These are phyloP conservation scores for Oryzias woworae DNA, from an alignment of 2,113 vertebrate species.

Conservation along the genomic window DNA sequence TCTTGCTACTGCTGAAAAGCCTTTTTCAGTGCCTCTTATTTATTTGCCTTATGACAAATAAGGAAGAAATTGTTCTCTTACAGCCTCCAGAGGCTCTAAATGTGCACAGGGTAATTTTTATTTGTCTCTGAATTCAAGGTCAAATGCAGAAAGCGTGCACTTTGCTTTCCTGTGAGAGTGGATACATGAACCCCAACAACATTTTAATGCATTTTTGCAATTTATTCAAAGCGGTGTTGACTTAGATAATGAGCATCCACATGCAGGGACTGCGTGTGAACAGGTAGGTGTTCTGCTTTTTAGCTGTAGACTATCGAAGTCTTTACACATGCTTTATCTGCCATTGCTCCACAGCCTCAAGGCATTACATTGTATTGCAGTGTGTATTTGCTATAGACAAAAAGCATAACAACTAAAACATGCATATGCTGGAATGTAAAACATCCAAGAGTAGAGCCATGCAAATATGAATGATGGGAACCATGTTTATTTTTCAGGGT, in stretches of 20 bases:
- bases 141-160: constrained; percentile 23
- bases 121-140: constrained; percentile 39
- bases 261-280: constrained; percentile 13
- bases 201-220: constrained; percentile 22
- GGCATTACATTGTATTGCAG: constrained; percentile 39
- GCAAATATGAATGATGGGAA: constrained; percentile 36
- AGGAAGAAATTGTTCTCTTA: constrained; percentile 17
- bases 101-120: constrained; percentile 8
- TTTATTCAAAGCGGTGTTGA: constrained; percentile 24
- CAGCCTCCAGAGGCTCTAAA: constrained; percentile 17
- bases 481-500: constrained; percentile 27
- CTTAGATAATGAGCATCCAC: constrained; percentile 10
- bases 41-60: constrained; percentile 11
- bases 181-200: constrained; percentile 18
- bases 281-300: constrained; percentile 18
- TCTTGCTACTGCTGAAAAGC: constrained; percentile 20
- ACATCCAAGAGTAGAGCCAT: constrained; percentile 15
- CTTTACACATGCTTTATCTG: constrained; percentile 47
- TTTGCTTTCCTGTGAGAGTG: constrained; percentile 8
- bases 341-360: constrained; percentile 53
- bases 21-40: constrained; percentile 15
- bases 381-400: constrained; percentile 46
- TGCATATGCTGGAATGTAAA: constrained; percentile 26
- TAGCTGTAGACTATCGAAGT: constrained; percentile 25
- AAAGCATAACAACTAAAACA: constrained; percentile 32